Evolutionary conservation across 2,113 vertebrate genomes (phyloP).

Genomic region (Mungos mungo): DNA sequence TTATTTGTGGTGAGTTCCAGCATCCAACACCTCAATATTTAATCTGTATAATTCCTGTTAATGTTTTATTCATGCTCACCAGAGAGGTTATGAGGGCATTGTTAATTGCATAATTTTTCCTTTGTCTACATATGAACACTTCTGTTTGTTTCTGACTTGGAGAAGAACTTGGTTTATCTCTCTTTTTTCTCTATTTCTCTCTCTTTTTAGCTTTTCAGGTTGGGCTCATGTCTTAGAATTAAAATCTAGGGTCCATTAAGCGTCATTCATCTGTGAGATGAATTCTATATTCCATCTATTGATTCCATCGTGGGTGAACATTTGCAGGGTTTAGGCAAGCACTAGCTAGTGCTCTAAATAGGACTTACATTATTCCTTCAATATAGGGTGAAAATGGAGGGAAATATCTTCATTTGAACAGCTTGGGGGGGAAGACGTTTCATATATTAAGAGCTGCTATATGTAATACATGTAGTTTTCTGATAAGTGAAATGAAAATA

Average conservation of each 20-base stretch:
- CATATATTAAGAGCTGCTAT: conserved; percentile 40
- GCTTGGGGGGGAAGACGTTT: conserved; percentile 44
- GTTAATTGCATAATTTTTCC: conserved; percentile 53
- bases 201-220: conserved; percentile 8
- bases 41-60: conserved; percentile 63
- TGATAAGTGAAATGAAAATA: conserved; percentile 64
- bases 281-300: conserved; percentile 57
- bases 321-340: conserved; percentile 30
- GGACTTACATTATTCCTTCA: conserved; percentile 39
- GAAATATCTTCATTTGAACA: conserved; percentile 69
- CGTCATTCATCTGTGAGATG: conserved; percentile 58
- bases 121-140: conserved; percentile 46
- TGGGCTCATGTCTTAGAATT: conserved; percentile 52
- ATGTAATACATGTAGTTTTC: conserved; percentile 38
- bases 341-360: conserved; percentile 36
- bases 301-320: conserved; percentile 51
- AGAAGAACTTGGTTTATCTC: background rate
- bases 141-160: conserved; percentile 45
- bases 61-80: conserved; percentile 71
- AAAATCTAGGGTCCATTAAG: conserved; percentile 55
- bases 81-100: conserved; percentile 40
- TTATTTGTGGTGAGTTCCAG: conserved; percentile 63
- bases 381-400: conserved; percentile 47
- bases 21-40: conserved; percentile 70
- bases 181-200: no score